phyloP scores from a whole-genome alignment of 2,888 invertebrate genomes.

The Cryptophagus acutangulus region DNA sequence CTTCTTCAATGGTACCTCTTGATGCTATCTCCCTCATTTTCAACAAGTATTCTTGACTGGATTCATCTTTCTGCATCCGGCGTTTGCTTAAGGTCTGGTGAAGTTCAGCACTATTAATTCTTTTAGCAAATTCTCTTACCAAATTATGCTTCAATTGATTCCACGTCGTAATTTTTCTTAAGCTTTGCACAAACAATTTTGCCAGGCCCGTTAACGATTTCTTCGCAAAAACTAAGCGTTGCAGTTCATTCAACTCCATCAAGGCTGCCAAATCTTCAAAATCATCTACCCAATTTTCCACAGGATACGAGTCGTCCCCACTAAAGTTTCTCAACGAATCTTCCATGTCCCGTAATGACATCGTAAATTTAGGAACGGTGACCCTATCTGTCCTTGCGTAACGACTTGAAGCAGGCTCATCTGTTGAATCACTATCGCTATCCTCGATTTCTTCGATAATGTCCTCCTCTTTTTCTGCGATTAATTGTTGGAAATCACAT shows the following conservation, averaged over 20 bases:
- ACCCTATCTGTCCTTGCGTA: neutral
- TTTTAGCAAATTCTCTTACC: conserved; percentile 21
- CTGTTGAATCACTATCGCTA: conserved; percentile 7
- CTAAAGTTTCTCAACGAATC: conserved; percentile 25
- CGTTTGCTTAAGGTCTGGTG: conserved; percentile 20
- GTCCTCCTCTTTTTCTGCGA: neutral
- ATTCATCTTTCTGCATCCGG: conserved; percentile 34
- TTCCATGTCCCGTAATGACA: conserved; percentile 30
- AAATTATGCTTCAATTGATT: conserved; percentile 19
- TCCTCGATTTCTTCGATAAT: conserved; percentile 7
- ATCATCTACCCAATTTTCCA: conserved; percentile 29
- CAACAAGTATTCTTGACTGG: conserved; percentile 37
- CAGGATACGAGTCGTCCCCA: conserved; percentile 25
- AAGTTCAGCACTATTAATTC: conserved; percentile 19
- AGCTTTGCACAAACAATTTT: conserved; percentile 23
- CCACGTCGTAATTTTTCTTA: conserved; percentile 25
- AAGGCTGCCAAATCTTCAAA: conserved; percentile 30
- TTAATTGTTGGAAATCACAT: conserved; percentile 4
- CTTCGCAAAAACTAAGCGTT: conserved; percentile 31
- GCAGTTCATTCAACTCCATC: conserved; percentile 29
- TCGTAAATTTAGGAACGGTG: conserved; percentile 9
- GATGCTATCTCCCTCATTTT: conserved; percentile 36
- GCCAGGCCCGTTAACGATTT: conserved; percentile 29
- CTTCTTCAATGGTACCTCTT: conserved; percentile 16
- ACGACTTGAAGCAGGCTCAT: neutral